These are phyloP conservation scores for Harmothoe impar DNA, from an alignment of 2,888 invertebrate genomes.

Conservation along the genomic window DNA sequence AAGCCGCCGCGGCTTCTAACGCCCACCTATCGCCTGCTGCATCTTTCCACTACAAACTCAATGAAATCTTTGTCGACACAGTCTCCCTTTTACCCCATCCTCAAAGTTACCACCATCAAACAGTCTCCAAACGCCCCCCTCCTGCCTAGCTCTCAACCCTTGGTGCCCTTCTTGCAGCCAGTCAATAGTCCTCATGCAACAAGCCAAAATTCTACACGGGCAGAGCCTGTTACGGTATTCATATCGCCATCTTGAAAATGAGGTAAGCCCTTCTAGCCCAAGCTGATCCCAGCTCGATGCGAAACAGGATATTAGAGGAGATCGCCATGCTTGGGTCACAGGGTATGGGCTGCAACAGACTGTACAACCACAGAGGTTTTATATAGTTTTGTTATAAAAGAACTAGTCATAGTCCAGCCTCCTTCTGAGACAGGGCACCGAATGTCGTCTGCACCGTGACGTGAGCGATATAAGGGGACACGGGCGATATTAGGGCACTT, in stretches of 20 bases:
- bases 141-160: not conserved
- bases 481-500: conserved; percentile 42
- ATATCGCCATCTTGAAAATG: too few species aligned
- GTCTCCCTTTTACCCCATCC: not conserved
- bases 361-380: too few species aligned
- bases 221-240: too few species aligned
- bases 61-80: conserved; percentile 29
- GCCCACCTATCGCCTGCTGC: not conserved
- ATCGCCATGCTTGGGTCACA: too few species aligned
- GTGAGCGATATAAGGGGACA: conserved; percentile 9
- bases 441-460: conserved; percentile 1
- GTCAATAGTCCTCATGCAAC: too few species aligned
- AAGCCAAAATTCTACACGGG: too few species aligned
- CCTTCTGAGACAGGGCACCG: not conserved
- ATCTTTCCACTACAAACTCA: conserved; percentile 23
- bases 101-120: conserved; percentile 21
- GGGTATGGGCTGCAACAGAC: too few species aligned
- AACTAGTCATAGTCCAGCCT: not conserved
- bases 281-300: too few species aligned
- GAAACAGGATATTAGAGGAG: too few species aligned
- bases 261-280: too few species aligned
- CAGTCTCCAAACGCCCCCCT: not conserved
- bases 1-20: not conserved
- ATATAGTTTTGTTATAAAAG: too few species aligned
- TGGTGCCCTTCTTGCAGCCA: too few species aligned